Conservation (phyloP, 2,113 vertebrate genomes). For the Pterocles gutturalis region DNA sequence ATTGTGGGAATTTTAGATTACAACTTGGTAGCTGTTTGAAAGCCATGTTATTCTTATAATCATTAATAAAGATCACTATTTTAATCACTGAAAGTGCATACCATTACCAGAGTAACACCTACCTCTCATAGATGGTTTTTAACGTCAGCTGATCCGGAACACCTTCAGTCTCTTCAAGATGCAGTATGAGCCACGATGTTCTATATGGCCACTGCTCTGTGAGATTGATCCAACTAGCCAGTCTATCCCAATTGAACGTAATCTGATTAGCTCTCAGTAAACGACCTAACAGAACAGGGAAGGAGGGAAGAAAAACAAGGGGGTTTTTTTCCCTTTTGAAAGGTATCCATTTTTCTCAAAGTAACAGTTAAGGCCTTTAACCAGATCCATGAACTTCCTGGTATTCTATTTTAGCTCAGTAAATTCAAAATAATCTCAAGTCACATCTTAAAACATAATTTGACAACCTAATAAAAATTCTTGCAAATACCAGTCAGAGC, state of each 20-base stretch:
- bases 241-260: conserved; percentile 94
- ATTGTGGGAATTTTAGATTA: not conserved
- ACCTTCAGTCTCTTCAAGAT: conserved; percentile 93
- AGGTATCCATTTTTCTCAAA: not conserved
- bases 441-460: not conserved
- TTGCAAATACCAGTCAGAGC: not conserved
- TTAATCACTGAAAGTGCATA: not conserved
- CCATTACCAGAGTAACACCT: not conserved
- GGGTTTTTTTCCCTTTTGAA: not conserved
- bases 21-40: not conserved
- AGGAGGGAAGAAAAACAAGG: not conserved
- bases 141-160: conserved; percentile 90
- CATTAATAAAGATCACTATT: not conserved
- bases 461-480: not conserved
- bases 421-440: not conserved
- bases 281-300: conserved; percentile 75
- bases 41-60: not conserved
- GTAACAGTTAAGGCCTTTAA: not conserved
- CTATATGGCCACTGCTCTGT: conserved; percentile 99
- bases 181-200: conserved; percentile 96
- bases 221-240: conserved; percentile 98
- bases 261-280: conserved; percentile 97
- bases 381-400: not conserved
- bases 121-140: conserved; percentile 97
- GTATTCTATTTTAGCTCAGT: not conserved